Evolutionary conservation across 2,113 vertebrate genomes (phyloP).

Genomic region (Pluvialis apricaria): DNA sequence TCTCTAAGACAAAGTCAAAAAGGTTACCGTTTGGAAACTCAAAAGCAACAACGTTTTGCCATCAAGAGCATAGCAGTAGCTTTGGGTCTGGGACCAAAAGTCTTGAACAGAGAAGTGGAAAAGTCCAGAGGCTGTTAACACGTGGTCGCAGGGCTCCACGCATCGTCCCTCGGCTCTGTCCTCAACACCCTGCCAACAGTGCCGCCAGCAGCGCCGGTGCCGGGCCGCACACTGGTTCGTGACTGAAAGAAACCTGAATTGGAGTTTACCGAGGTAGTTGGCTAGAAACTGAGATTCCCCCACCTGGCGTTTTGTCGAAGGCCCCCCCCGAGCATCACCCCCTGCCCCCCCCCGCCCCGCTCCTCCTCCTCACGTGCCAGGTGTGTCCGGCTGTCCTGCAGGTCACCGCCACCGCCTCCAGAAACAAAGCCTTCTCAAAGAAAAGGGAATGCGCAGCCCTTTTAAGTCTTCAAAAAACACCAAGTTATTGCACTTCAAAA

Average conservation of each 20-base stretch:
- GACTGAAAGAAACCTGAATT: conserved; percentile 79
- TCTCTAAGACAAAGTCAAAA: conserved; percentile 16
- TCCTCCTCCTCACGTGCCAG: background rate
- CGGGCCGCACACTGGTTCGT: conserved; percentile 1
- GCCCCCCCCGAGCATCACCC: background rate
- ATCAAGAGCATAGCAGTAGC: conserved; percentile 39
- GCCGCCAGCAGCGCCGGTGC: background rate
- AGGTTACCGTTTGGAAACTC: conserved; percentile 1
- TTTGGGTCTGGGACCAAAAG: conserved; percentile 54
- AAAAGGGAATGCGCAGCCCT: conserved; percentile 52
- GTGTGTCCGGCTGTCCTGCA: conserved; percentile 6
- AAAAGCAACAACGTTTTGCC: conserved; percentile 29
- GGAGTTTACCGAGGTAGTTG: conserved; percentile 81
- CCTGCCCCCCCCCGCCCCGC: background rate
- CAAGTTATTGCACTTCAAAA: conserved; percentile 80
- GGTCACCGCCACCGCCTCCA: conserved; percentile 15
- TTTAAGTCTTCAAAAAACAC: conserved; percentile 66
- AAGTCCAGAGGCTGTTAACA: background rate
- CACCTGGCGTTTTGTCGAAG: conserved; percentile 33
- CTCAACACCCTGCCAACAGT: background rate
- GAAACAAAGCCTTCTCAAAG: conserved; percentile 30
- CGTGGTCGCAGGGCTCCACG: background rate
- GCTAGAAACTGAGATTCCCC: conserved; percentile 74
- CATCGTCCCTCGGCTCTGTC: conserved; percentile 19
- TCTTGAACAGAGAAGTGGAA: conserved; percentile 35